Evolutionary conservation across 1,140 invertebrate species (phyloP), one percentile per base, ranked within the genome.

Genomic region (Diachasmimorpha longicaudata): DNA sequence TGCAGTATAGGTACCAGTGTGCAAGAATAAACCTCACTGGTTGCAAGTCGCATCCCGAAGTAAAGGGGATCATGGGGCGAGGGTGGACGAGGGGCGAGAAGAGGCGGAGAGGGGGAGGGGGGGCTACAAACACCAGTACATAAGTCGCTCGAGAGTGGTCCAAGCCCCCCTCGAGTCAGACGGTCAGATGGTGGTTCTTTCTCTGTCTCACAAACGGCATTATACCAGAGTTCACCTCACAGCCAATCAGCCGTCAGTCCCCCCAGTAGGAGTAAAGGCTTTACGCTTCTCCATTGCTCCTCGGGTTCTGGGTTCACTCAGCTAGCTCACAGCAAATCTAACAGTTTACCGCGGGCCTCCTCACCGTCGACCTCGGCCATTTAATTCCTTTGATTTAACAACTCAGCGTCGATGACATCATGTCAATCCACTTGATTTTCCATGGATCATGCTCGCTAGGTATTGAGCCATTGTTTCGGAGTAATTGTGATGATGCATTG

Each of bases 331-430:
- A 14, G n/a, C 36, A 63, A 76, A 76, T 78, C 31, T 31, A 31
- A 31, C 77, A 78, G 77, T 78, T 73, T 69, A 74, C 77, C 77
- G 75, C 66, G 72, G 77, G 77, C 77, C 72, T 67, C 70, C 77
- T 63, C 63, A 44, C n/a, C 19, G 72, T 69, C 25, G 31, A 71
- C 36, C 31, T 67, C 58, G 58, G 23, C 4, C 63, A 72, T 75
- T 76, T 52, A 72, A 76, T 25, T 31, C 39, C 31, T 37, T 37
- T 66, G 37, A 39, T 25, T 13, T 19, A n/a, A 48, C 44, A 31
- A 74, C 11, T 9, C 39, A 1, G 39, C 48, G 5, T 63, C 58
- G 46, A 70, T 77, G 10, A 73, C 75, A 67, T 73, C 48, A 58
- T 55, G 46, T 25, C 44, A 73, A 44, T 48, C 14, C 63, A 8